Conservation (phyloP, 2,888 invertebrate species). For the Pasiphila rectangulata region DNA sequence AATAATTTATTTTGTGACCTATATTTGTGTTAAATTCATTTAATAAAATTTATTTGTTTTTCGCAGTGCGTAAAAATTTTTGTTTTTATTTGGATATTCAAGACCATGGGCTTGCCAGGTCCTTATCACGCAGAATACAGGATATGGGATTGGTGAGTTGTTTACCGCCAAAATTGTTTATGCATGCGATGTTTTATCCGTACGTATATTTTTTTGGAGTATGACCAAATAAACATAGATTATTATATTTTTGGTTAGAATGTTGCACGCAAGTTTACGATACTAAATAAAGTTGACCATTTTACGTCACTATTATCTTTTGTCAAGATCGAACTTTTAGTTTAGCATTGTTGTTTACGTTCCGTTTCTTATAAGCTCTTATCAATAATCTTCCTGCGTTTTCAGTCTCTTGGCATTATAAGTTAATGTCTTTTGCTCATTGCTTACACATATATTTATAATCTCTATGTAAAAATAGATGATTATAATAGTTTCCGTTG, state of each 20-base stretch:
- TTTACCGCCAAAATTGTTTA: conserved; percentile 54
- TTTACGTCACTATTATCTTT: not conserved
- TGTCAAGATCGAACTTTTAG: conserved; percentile 6
- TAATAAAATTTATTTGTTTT: conserved; percentile 27
- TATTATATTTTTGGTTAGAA: conserved; percentile 46
- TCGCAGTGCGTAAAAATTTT: conserved; percentile 82
- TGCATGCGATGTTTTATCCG: too few species aligned
- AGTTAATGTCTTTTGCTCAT: too few species aligned
- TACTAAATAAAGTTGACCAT: conserved; percentile 35
- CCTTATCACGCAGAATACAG: conserved; percentile 85
- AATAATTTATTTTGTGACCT: conserved; percentile 36
- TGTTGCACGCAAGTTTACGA: conserved; percentile 27
- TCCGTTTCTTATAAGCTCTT: conserved; percentile 38
- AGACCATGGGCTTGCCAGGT: conserved; percentile 83
- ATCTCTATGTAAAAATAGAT: too few species aligned
- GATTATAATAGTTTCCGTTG: too few species aligned
- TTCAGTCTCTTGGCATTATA: too few species aligned
- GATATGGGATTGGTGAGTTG: conserved; percentile 86
- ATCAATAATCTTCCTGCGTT: too few species aligned
- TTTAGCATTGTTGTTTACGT: conserved; percentile 39
- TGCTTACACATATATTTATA: too few species aligned
- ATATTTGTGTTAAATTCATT: conserved; percentile 26
- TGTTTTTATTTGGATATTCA: conserved; percentile 89
- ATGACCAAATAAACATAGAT: not conserved
- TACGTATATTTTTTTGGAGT: too few species aligned